Evolutionary conservation across 2,113 vertebrate species (phyloP), one percentile per base, ranked within the genome.

Genomic region (Pelobates fuscus): DNA sequence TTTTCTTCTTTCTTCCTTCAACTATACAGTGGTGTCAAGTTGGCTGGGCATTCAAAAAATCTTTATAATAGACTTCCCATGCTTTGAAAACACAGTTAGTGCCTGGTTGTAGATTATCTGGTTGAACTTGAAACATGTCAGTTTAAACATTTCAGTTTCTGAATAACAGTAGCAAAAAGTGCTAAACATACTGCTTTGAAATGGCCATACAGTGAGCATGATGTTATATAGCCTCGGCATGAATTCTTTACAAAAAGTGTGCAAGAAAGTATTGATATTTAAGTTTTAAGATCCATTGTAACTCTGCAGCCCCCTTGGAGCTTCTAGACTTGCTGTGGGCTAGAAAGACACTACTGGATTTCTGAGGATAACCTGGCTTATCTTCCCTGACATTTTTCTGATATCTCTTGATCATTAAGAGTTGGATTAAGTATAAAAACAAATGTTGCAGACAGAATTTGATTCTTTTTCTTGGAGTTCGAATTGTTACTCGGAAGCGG

Each of bases 321-420:
- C 77, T 78, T 84, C 74, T 67, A 80, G 57, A 76, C 86, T 68
- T 67, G 27, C 66, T 75, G 10, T 77, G 78, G 54, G 25, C 2
- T 2, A 77, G 23, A 78, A 78, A 81, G 71, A 60, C 0, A 0
- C 43, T 65, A 46, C 49, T 77, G 75, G 10, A 5, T 82, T 82
- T 67, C 81, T 83, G 77, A 46, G 80, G 70, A 78, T 82, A 80
- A 70, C 57, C 73, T 76, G 18, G 63, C 81, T 85, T 82, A 79
- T 80, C 80, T 82, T 54, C 60, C 80, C 78, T 79, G 81, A 79
- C 73, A 65, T 21, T 78, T 77, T 66, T 26, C 73, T 81, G 61
- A 81, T 74, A 43, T 71, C 79, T 82, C 72, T 80, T 81, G 78
- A 79, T 83, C 76, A 55, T 65, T 67, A 70, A 84, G 78, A 27